Conservation (phyloP, 2,797 vertebrate species). For the Uromys caudimaculatus region DNA sequence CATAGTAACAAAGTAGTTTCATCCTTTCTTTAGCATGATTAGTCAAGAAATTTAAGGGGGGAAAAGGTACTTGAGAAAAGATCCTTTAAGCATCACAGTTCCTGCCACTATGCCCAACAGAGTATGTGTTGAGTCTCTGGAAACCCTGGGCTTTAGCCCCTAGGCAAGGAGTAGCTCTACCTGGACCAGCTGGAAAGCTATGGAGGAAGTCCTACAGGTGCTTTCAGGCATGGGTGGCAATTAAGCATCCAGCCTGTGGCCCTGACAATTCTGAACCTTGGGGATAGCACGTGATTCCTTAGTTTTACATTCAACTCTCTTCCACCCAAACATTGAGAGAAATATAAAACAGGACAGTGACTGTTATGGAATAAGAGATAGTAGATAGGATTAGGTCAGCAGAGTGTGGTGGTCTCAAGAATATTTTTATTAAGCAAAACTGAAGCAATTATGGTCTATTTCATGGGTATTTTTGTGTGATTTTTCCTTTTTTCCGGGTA, state of each 20-base stretch:
- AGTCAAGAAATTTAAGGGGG: slow-evolving; percentile 4
- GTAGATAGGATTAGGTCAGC: not conserved
- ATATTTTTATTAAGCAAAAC: not conserved
- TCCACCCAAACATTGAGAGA: not conserved
- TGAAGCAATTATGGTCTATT: slow-evolving; percentile 2
- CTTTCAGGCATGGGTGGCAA: not conserved
- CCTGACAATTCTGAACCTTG: not conserved
- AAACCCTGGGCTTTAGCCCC: not conserved
- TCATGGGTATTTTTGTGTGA: not conserved
- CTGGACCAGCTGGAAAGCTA: not conserved
- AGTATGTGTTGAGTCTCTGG: not conserved
- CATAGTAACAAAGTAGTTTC: not conserved
- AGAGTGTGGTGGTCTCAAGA: not conserved
- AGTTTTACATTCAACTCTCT: not conserved
- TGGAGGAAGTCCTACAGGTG: not conserved
- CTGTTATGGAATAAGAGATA: not conserved
- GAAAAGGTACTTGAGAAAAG: not conserved
- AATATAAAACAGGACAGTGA: not conserved
- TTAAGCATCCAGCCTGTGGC: not conserved
- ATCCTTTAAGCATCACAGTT: not conserved
- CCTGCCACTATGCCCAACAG: not conserved
- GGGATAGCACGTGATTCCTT: not conserved
- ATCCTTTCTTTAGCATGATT: slow-evolving; percentile 11
- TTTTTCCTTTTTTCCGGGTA: slow-evolving; percentile 12
- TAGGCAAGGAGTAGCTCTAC: not conserved